These are phyloP conservation scores for Phalacrocorax brasilianus DNA, from an alignment of 2,113 vertebrate genomes.

Conservation along the genomic window DNA sequence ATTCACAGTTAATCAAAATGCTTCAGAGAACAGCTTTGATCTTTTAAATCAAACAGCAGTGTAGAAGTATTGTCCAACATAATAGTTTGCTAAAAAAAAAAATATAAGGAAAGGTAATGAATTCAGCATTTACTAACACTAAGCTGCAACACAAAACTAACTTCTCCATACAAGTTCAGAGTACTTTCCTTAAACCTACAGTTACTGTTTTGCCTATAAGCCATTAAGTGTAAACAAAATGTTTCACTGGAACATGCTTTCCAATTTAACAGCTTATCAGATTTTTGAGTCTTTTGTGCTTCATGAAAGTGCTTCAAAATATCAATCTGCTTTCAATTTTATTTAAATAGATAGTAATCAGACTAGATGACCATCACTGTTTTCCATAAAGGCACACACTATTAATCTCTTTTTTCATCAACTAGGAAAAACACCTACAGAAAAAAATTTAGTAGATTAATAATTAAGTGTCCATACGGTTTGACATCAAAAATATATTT, in stretches of 20 bases:
- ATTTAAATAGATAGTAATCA: not conserved
- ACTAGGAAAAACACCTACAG: not conserved
- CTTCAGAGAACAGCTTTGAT: conserved; percentile 70
- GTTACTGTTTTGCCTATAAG: not conserved
- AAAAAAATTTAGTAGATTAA: not conserved
- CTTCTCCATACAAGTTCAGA: not conserved
- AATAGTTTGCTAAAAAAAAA: not conserved
- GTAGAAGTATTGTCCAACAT: conserved; percentile 1
- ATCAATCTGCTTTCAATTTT: not conserved
- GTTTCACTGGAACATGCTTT: not conserved
- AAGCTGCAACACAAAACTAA: conserved; percentile 33
- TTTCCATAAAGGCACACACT: not conserved
- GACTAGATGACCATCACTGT: not conserved
- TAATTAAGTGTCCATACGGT: not conserved
- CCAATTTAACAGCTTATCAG: not conserved
- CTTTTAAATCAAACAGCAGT: conserved; percentile 65
- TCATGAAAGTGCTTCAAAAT: not conserved
- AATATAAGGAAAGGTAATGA: conserved; percentile 34
- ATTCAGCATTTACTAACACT: conserved; percentile 26
- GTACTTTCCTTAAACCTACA: not conserved
- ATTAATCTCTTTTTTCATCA: not conserved
- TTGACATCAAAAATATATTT: not conserved
- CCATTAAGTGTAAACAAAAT: not conserved
- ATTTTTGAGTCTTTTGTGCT: not conserved
- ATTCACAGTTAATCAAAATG: conserved; percentile 66